Evolutionary conservation across 2,113 vertebrate genomes (phyloP), one percentile per base, ranked within the genome.

Genomic region (Gopherus flavomarginatus): DNA sequence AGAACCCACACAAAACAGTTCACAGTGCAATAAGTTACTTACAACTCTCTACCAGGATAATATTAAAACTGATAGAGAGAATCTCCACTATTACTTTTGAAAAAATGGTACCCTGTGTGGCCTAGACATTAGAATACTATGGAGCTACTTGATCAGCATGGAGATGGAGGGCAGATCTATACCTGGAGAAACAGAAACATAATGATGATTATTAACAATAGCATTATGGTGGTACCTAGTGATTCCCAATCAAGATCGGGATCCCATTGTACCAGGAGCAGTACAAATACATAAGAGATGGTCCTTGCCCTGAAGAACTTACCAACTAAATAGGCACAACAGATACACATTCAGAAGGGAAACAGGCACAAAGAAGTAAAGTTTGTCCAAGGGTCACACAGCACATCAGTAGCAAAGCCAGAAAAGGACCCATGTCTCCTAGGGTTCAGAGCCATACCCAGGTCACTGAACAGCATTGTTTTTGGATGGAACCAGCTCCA

Each of bases 291-390:
- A 19, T 49, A 2, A 22, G 89, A 44, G 0, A n/a, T 11, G 27
- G 0, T 31, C 85, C 87, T 11, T 6, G 14, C 0, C 12, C 49
- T 13, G 11, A 90, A 90, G 69, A 85, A 2, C 4, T 93, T 78
- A 72, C 22, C 94, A 94, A 78, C 50, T 80, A 52, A 56, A 5
- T 14, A 8, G 12, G 6, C 5, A 57, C 10, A 83, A 83, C 29
- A 5, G 10, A 19, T 2, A 5, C 1, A 13, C 5, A 1, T 19
- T 35, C 6, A 53, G 7, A n/a, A 5, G 13, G 29, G 8, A 27
- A 8, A 65, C 79, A 24, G 11, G 2, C 5, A 50, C 44, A 56
- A 82, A 92, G 0, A 57, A 27, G 56, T 57, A 57, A 57, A 57
- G 26, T 57, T 26, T 57, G 56, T 10, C 56, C 56, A 27, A 27